Evolutionary conservation across 2,797 vertebrate genomes (phyloP), one percentile per base, ranked within the genome.

Genomic region (Dermochelys coriacea): DNA sequence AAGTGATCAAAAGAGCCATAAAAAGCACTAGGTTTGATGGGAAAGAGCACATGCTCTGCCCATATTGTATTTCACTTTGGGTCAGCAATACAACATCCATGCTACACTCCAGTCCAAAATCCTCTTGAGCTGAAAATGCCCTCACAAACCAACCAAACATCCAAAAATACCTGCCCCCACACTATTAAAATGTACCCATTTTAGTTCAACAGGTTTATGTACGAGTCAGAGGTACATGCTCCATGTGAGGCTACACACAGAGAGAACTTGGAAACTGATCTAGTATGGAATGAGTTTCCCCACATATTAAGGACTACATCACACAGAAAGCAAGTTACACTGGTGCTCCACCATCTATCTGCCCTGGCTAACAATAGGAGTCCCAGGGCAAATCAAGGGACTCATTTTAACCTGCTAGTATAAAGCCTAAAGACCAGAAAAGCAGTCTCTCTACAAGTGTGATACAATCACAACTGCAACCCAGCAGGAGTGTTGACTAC

Each of bases 141-240:
- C 64, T 23, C n/a, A 37, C n/a, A 71, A 71, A 71, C 21, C 64
- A 37, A 25, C 41, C 71, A 51, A 78, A 49, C 21, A 79, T 14
- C 12, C 34, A 37, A 18, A 85, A 80, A 55, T 19, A 79, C 41
- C 29, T 79, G 50, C 47, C 78, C 12, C 19, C 8, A 64, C 52
- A 37, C 37, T 37, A 71, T 23, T 10, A 16, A 86, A 82, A 45
- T 25, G 12, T 61, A 37, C 41, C 5, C 41, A 41, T 80, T 3
- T 1, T 14, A n/a, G 12, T 12, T 54, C 61, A 92, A 80, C 18
- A 68, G 0, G 0, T 3, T 16, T 12, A 50, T 45, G 41, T 50
- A 54, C 57, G 45, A 77, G 49, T 31, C 74, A 87, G 50, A 64
- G 29, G 34, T 81, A 77, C 19, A 83, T 41, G n/a, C 68, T 71